Evolutionary conservation across 2,113 vertebrate genomes (phyloP), one percentile per base, ranked within the genome.

Genomic region (Himantopus leucocephalus): DNA sequence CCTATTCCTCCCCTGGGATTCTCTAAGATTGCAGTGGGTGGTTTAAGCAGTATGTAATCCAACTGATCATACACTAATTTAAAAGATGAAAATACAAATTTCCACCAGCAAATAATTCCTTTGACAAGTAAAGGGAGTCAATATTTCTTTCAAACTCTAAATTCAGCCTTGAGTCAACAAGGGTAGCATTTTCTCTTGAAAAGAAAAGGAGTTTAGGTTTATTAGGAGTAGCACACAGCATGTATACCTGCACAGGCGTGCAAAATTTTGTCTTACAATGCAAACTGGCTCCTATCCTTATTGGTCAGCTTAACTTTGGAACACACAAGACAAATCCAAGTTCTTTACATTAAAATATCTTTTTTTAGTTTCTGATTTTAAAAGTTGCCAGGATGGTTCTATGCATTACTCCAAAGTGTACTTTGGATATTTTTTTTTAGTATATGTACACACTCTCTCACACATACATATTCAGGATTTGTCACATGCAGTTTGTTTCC

Each of bases 221-320:
- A 6, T 39, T 50, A 72, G 29, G 6, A 78, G 17, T 48, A 71
- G 29, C 55, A 66, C 20, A 37, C 23, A 64, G n/a, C 62, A 52
- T 18, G 24, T 14, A 22, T 68, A 0, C 17, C 12, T 52, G 11
- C 20, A 62, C 8, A 48, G 3, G 0, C 11, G 3, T 21, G 5
- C 5, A 63, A 35, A 62, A 34, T 62, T 56, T 74, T 62, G 34
- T 73, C 30, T 58, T 77, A 48, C 19, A 59, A 2, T 59, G 37
- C 37, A 60, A 96, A 76, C 19, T 67, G 29, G 4, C 8, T 56
- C 27, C 13, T 68, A 7, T 64, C 30, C 10, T 32, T 76, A 58
- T 2, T 76, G 14, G 26, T 34, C 8, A 34, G 50, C 19, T 59
- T 92, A 37, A 18, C 58, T 79, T 47, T 68, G 39, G 58, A 83